These are phyloP conservation scores for Lissonota sp. DNA, from an alignment of 2,888 invertebrate species.

Conservation along the genomic window DNA sequence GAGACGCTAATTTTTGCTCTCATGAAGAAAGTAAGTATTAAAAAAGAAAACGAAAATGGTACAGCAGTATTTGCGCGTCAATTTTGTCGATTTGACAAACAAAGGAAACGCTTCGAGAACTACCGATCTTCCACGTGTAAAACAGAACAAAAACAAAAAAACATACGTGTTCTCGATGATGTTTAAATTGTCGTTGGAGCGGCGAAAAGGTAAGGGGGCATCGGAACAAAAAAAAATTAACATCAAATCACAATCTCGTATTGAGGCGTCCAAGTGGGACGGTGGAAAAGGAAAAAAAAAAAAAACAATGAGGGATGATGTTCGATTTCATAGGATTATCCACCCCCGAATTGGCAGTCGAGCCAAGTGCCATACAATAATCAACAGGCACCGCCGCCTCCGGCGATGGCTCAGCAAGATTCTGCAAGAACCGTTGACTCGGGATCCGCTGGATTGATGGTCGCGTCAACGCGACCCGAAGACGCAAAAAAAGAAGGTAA, in stretches of 20 bases:
- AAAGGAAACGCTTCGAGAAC: conserved; percentile 25
- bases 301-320: conserved; percentile 63
- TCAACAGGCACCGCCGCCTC: conserved; percentile 78
- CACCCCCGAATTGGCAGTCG: conserved; percentile 81
- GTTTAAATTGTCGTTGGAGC: conserved; percentile 74
- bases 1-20: conserved; percentile 32
- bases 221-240: conserved; percentile 23
- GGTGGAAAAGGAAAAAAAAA: not conserved
- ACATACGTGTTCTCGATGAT: conserved; percentile 72
- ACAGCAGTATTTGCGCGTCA: conserved; percentile 34
- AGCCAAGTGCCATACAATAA: conserved; percentile 80
- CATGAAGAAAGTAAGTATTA: conserved; percentile 48
- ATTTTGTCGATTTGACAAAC: conserved; percentile 33
- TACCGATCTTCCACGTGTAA: conserved; percentile 48
- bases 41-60: conserved; percentile 19
- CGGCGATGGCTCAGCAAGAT: conserved; percentile 74
- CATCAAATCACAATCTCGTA: not conserved
- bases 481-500: conserved; percentile 83
- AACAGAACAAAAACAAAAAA: conserved; percentile 58
- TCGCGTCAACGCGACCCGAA: conserved; percentile 77
- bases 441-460: conserved; percentile 69
- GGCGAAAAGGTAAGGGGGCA: conserved; percentile 76
- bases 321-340: conserved; percentile 79
- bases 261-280: conserved; percentile 15
- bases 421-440: conserved; percentile 75